Conservation (phyloP, 2,113 vertebrate species). For the Ascaphus truei region DNA sequence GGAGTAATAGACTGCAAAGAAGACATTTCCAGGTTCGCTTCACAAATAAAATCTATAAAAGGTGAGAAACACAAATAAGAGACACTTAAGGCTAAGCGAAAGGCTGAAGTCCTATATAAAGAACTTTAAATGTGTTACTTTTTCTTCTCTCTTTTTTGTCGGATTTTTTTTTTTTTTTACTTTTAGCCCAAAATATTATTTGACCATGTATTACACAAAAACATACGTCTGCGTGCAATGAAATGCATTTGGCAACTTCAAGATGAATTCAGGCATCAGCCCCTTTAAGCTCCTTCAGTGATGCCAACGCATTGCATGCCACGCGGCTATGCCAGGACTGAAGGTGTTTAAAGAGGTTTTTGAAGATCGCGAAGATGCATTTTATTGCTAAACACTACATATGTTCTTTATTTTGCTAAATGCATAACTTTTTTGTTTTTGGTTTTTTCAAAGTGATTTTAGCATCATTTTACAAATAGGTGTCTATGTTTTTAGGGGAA, state of each 20-base stretch:
- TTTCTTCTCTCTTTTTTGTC: not conserved
- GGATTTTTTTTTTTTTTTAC: not conserved
- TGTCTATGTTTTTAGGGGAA: too few relatives aligned
- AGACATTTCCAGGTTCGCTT: not conserved
- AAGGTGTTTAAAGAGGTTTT: not conserved
- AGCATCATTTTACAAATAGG: too few relatives aligned
- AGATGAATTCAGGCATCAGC: not conserved
- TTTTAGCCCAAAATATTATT: conserved; percentile 26
- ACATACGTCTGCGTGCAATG: conserved; percentile 15
- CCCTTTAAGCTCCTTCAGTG: not conserved
- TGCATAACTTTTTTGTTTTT: too few relatives aligned
- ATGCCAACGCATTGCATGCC: not conserved
- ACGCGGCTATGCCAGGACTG: too few relatives aligned
- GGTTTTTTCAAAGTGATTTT: too few relatives aligned
- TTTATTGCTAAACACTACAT: not conserved
- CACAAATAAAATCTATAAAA: not conserved
- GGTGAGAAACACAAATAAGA: conserved; percentile 18
- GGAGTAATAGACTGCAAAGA: not conserved
- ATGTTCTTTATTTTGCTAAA: too few relatives aligned
- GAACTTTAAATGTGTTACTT: not conserved
- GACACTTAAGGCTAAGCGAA: conserved; percentile 34
- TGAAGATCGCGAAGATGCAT: not conserved
- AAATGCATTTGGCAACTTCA: not conserved
- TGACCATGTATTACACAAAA: conserved; percentile 11
- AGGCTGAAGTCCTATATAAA: conserved; percentile 25